Percentiles rank a stretch among this genome's conserved stretches.
phyloP scores from a whole-genome alignment of 2,797 vertebrate species.

The Neosilurus mollespiculum region DNA sequence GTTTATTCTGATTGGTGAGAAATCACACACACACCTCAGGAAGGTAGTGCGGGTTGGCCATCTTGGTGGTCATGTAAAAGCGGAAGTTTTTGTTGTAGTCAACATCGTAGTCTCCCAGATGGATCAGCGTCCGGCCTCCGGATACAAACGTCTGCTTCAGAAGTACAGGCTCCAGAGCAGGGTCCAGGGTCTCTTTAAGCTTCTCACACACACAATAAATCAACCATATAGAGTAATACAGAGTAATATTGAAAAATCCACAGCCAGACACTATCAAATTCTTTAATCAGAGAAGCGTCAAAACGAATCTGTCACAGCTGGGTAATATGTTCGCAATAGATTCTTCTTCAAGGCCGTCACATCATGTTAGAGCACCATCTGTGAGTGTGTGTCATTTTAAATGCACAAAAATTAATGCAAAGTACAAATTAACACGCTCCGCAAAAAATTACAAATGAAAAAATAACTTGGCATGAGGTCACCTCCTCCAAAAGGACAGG shows the following conservation, averaged over 20 bases:
- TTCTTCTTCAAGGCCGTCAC: neutral
- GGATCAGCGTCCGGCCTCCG: conserved; percentile 81
- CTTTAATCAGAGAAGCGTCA: conserved; percentile 16
- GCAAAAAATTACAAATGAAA: too few relatives aligned
- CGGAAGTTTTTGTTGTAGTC: conserved; percentile 85
- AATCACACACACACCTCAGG: conserved; percentile 75
- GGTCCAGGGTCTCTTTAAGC: conserved; percentile 84
- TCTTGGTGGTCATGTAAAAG: conserved; percentile 90
- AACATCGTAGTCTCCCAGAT: conserved; percentile 84
- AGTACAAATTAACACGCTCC: too few relatives aligned
- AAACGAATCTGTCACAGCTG: conserved; percentile 14
- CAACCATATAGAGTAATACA: too few relatives aligned
- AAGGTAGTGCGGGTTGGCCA: conserved; percentile 88
- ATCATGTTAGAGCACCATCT: neutral
- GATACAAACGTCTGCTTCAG: conserved; percentile 83
- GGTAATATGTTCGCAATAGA: neutral
- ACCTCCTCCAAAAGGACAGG: conserved; percentile 85
- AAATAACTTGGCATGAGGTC: neutral
- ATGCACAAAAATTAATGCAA: neutral
- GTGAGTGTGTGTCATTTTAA: neutral
- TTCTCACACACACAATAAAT: conserved; percentile 53
- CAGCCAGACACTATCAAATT: neutral
- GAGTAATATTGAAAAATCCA: neutral
- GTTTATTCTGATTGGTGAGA: neutral
- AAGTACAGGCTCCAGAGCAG: conserved; percentile 82